Conservation (phyloP, 2,797 vertebrate species). For the Rhinella marina region DNA sequence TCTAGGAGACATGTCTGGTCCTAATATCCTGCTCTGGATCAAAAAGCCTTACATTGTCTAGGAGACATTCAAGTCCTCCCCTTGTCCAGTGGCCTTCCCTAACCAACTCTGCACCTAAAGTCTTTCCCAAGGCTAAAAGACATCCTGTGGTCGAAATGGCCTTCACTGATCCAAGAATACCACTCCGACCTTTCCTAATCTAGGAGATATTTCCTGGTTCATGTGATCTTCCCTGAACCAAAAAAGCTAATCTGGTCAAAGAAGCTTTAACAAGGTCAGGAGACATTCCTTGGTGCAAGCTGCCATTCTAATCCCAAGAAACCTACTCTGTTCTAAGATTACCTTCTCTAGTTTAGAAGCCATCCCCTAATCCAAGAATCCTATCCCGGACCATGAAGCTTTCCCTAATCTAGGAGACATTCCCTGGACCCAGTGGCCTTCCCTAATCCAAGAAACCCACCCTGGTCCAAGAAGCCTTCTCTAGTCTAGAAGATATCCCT, state of each 20-base stretch:
- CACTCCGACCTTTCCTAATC: neutral
- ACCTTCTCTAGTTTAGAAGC: neutral
- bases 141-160: too few relatives aligned
- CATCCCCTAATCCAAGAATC: neutral
- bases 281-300: neutral
- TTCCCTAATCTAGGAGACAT: neutral
- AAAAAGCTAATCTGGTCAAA: neutral
- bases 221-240: neutral
- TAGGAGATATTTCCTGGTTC: neutral
- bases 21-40: too few relatives aligned
- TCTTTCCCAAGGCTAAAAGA: too few relatives aligned
- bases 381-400: neutral
- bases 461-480: too few relatives aligned
- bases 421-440: neutral
- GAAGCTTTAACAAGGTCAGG: neutral
- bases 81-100: neutral
- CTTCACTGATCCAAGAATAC: neutral
- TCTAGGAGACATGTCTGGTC: too few relatives aligned
- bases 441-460: too few relatives aligned
- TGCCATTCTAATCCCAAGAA: neutral
- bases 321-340: neutral
- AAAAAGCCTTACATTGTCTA: neutral
- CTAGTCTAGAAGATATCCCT: too few relatives aligned
- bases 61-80: neutral
- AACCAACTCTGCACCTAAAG: neutral